Percentiles rank a stretch among this genome's conserved stretches.
phyloP scores from a whole-genome alignment of 1,140 invertebrate genomes.

The Aphidius ervi region DNA sequence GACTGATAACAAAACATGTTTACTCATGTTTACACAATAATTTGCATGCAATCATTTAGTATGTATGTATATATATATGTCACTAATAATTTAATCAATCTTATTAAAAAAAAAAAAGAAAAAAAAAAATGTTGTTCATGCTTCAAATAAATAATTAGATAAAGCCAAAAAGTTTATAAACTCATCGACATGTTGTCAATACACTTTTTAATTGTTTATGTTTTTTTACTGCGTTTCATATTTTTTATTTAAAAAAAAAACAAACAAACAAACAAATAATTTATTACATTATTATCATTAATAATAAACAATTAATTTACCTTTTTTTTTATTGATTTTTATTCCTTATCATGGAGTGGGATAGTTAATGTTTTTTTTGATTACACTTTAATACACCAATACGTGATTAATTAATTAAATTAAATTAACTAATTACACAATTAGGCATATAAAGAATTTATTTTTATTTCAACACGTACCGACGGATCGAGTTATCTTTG shows the following conservation, averaged over 20 bases:
- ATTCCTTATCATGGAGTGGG: no score
- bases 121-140: constrained; percentile 2
- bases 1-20: constrained; percentile 13
- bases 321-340: not conserved
- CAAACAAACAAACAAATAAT: not conserved
- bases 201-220: no score
- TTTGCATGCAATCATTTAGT: constrained; percentile 13
- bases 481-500: no score
- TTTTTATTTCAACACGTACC: no score
- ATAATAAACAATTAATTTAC: not conserved
- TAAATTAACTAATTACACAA: no score
- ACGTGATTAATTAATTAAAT: no score
- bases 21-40: constrained; percentile 14
- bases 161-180: constrained; percentile 2
- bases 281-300: not conserved
- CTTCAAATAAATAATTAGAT: not conserved
- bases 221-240: not conserved
- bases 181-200: not conserved
- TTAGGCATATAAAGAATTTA: no score
- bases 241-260: not conserved
- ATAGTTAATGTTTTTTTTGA: no score
- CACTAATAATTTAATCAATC: no score
- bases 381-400: no score
- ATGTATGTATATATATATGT: no score
- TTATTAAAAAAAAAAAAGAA: not conserved